A percentile compares a stretch with the other conserved stretches of the same genome.
These are phyloP conservation scores for Micromussa lordhowensis DNA, from an alignment of 92 coral and sea anemone genomes.

Conservation along the genomic window DNA sequence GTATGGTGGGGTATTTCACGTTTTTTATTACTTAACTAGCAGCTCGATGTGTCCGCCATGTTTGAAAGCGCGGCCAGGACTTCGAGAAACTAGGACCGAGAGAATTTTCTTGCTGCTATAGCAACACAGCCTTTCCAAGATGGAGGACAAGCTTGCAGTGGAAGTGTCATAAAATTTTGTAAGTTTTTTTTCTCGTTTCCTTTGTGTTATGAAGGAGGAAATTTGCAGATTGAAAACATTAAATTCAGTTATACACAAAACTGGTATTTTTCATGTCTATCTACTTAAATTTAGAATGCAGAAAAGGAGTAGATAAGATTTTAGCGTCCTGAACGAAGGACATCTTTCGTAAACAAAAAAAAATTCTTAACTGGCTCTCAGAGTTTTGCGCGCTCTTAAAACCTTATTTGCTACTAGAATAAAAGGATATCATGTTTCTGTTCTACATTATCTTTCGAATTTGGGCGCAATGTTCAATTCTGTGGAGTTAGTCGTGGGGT, in stretches of 20 bases:
- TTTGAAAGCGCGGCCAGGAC: background rate
- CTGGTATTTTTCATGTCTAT: background rate
- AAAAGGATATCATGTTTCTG: constrained; percentile 1
- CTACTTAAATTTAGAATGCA: no score
- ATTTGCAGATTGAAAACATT: background rate
- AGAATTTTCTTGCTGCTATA: background rate
- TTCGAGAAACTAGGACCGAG: background rate
- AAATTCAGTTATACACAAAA: background rate
- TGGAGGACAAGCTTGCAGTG: constrained; percentile 4
- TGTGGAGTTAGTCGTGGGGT: background rate
- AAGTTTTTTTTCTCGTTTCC: background rate
- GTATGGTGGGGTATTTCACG: background rate
- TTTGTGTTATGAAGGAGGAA: background rate
- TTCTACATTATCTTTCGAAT: background rate
- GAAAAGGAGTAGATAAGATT: no score
- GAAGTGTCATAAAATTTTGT: background rate
- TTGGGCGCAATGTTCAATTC: no score
- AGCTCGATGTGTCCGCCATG: no score
- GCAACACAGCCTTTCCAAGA: background rate
- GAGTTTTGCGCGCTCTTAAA: background rate
- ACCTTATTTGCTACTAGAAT: background rate
- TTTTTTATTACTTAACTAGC: background rate
- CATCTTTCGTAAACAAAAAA: no score
- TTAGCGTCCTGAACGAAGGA: no score
- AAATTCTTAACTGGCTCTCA: no score